Evolutionary conservation across 1,140 invertebrate species (phyloP).

Genomic region (Drosophila rufa): DNA sequence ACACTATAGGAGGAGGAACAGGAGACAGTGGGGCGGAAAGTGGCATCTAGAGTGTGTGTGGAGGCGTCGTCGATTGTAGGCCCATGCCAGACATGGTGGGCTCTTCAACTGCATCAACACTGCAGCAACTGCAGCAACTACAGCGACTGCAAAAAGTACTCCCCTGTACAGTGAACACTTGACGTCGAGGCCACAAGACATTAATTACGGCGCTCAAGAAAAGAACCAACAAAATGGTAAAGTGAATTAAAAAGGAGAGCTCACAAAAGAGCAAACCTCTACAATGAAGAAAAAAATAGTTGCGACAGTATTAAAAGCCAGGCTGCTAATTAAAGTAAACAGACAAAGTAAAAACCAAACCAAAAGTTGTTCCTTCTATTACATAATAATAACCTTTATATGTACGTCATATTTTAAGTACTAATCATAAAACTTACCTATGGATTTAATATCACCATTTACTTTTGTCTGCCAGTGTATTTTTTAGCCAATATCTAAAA

Average conservation of each 20-base stretch:
- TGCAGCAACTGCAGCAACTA: slow-evolving; percentile 29
- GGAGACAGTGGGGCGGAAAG: slow-evolving; percentile 12
- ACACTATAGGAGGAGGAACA: not conserved
- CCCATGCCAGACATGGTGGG: slow-evolving; percentile 34
- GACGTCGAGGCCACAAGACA: slow-evolving; percentile 37
- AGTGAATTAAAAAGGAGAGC: slow-evolving; percentile 21
- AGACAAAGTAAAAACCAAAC: not conserved
- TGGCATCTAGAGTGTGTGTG: slow-evolving; percentile 22
- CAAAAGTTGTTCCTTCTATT: not conserved
- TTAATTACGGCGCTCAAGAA: slow-evolving; percentile 44
- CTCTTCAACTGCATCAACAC: slow-evolving; percentile 24
- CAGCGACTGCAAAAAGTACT: slow-evolving; percentile 37
- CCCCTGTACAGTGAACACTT: slow-evolving; percentile 51
- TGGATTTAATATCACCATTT: slow-evolving; percentile 9
- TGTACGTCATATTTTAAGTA: not conserved
- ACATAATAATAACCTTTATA: not conserved
- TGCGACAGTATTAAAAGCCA: not conserved
- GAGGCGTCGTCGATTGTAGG: slow-evolving; percentile 48
- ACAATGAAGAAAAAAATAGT: slow-evolving; percentile 1
- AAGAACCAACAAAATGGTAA: slow-evolving; percentile 38
- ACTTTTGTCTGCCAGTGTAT: not conserved
- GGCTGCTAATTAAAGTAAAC: slow-evolving; percentile 7
- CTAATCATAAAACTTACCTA: slow-evolving; percentile 13
- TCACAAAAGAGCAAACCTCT: not conserved
- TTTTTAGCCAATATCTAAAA: slow-evolving; percentile 4